phyloP scores from a whole-genome alignment of 1,140 invertebrate species.

The Listronotus oregonensis region DNA sequence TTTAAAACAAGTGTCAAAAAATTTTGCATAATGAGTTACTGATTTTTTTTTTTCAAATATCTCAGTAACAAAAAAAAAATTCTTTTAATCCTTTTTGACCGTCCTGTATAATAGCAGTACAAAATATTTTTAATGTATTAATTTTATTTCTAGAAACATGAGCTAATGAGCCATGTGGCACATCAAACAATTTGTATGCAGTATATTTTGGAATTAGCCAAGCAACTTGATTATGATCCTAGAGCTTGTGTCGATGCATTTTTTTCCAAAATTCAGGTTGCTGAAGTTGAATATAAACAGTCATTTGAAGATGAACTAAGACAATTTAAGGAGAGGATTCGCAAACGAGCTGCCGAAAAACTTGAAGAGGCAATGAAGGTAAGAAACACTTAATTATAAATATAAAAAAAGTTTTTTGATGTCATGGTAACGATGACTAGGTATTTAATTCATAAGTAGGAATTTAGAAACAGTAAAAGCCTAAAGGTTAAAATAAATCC shows the following conservation, averaged over 20 bases:
- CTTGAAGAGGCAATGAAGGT: conserved; percentile 82
- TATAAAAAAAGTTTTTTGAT: conserved; percentile 9
- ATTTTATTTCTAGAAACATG: conserved; percentile 72
- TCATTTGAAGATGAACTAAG: conserved; percentile 94
- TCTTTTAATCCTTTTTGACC: too few relatives aligned
- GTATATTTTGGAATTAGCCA: conserved; percentile 95
- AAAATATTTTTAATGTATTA: background rate
- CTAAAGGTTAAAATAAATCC: too few relatives aligned
- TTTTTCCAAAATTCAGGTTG: conserved; percentile 92
- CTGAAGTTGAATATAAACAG: conserved; percentile 88
- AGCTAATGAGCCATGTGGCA: conserved; percentile 94
- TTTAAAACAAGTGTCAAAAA: too few relatives aligned
- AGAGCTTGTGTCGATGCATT: conserved; percentile 91
- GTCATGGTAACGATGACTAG: too few relatives aligned
- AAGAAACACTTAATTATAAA: conserved; percentile 48
- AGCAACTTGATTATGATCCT: conserved; percentile 91
- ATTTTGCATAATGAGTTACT: too few relatives aligned
- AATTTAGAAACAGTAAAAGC: too few relatives aligned
- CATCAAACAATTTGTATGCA: conserved; percentile 99
- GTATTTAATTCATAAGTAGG: too few relatives aligned
- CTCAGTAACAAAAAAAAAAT: too few relatives aligned
- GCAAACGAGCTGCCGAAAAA: conserved; percentile 86
- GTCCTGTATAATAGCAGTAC: too few relatives aligned
- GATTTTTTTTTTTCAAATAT: too few relatives aligned
- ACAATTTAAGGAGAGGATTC: conserved; percentile 88